A percentile compares a stretch with the other conserved stretches of the same genome.
These are phyloP conservation scores for Poeciliopsis turneri DNA, from an alignment of 2,797 vertebrate genomes.

Conservation along the genomic window DNA sequence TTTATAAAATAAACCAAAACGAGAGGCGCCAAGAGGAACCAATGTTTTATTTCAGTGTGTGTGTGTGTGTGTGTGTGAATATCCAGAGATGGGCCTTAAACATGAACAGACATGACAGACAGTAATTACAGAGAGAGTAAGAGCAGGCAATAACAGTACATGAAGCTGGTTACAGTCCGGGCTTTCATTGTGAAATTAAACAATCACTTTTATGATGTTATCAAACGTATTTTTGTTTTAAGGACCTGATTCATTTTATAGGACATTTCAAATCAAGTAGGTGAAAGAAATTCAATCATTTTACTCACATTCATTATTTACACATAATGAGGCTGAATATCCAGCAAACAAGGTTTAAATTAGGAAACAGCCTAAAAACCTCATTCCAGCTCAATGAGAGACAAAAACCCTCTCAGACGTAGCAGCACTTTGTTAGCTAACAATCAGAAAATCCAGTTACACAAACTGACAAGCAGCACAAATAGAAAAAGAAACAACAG, in stretches of 20 bases:
- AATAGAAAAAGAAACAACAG: background rate
- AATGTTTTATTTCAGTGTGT: conserved; percentile 65
- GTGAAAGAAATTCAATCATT: conserved; percentile 34
- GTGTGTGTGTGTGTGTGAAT: conserved; percentile 30
- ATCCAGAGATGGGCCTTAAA: conserved; percentile 44
- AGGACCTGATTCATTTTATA: background rate
- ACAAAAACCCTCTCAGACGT: background rate
- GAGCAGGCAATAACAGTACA: conserved; percentile 27
- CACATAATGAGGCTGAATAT: conserved; percentile 51
- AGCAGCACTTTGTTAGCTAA: background rate
- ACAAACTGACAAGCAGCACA: conserved; percentile 14
- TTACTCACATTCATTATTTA: conserved; percentile 54
- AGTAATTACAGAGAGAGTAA: conserved; percentile 50
- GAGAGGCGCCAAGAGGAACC: conserved; percentile 32
- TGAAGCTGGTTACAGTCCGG: background rate
- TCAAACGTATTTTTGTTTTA: conserved; percentile 8
- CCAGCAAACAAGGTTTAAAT: conserved; percentile 29
- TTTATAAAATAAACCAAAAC: conserved; percentile 16
- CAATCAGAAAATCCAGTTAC: conserved; percentile 6
- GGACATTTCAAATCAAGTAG: conserved; percentile 14
- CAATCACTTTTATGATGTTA: background rate
- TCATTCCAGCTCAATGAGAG: background rate
- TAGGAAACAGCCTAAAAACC: conserved; percentile 14
- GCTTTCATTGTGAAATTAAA: background rate
- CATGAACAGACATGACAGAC: conserved; percentile 50